Evolutionary conservation across 2,888 invertebrate species (phyloP), one percentile per base, ranked within the genome.

Genomic region (Lamellibrachia satsuma): DNA sequence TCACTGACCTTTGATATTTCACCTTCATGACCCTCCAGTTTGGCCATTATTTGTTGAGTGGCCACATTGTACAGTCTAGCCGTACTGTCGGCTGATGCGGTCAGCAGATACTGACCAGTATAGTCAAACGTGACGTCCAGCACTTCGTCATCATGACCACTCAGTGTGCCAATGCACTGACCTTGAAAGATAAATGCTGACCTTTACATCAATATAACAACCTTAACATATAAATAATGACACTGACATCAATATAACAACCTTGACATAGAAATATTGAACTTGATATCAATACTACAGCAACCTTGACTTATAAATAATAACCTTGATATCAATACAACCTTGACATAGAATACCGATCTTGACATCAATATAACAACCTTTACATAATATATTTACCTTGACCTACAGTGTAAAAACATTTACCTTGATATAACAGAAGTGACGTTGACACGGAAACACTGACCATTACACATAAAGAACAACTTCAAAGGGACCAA

Each of bases 111-210:
- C 94, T 97, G 97, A 0, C 98, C 98, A 0, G 97, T 97, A 96
- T 97, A 97, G 97, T 98, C 98, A 96, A 98, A 98, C 93, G 97
- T 97, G 91, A 98, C 97, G 95, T 98, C 98, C 92, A 98, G 96
- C 39, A 98, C 98, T 97, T 96, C 96, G 94, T 96, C 96, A 0
- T 96, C 95, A 94, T 96, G 96, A 22, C 96, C 96, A 52, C 95
- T 94, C 92, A 96, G 94, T 3, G 96, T 96, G 55, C 96, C 96
- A 15, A 96, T 95, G 94, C 96, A 94, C 92, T 93, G 94, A 91
- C 94, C 94, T 94, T 90, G 15, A n/a, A 52, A n/a, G 11, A 75
- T 6, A 52, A 2, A 22, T 15, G 15, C 11, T 39, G 94, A 94
- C 27, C 96, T 96, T 90, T 11, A 22, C 51, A 55, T 55, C 11